Evolutionary conservation across 2,113 vertebrate genomes (phyloP).

Genomic region (Pyxicephalus adspersus): DNA sequence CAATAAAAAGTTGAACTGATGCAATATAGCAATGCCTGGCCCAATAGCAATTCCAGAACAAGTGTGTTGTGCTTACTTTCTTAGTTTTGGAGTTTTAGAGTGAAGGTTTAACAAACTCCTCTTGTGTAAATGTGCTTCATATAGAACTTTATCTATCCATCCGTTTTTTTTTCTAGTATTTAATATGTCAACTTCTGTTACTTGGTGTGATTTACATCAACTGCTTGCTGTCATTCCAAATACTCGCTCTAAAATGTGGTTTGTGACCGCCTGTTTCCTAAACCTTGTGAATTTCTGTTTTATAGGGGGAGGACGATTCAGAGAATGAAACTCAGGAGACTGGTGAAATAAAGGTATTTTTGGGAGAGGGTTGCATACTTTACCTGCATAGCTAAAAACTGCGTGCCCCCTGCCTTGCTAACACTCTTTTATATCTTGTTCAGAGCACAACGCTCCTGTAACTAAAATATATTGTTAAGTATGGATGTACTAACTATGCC

Average conservation of each 20-base stretch:
- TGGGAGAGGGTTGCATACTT: slow-evolving; percentile 62
- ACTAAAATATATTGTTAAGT: neutral
- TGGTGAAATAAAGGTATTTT: slow-evolving; percentile 94
- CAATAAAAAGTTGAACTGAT: too few relatives aligned
- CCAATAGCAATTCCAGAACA: too few relatives aligned
- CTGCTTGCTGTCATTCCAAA: too few relatives aligned
- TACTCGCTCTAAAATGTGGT: neutral
- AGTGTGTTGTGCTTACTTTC: too few relatives aligned
- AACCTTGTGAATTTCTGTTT: slow-evolving; percentile 86
- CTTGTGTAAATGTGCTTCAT: too few relatives aligned
- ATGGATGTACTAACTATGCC: neutral
- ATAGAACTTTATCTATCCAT: too few relatives aligned
- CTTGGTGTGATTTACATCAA: too few relatives aligned
- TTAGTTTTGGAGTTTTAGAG: too few relatives aligned
- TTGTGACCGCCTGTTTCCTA: slow-evolving; percentile 59
- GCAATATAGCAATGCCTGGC: too few relatives aligned
- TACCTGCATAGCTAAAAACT: slow-evolving; percentile 55
- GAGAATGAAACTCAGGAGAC: slow-evolving; percentile 91
- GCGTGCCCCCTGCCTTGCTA: slow-evolving; percentile 41
- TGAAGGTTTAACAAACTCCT: too few relatives aligned
- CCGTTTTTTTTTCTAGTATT: too few relatives aligned
- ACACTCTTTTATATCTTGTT: slow-evolving; percentile 12
- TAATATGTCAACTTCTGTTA: too few relatives aligned
- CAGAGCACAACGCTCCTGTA: neutral
- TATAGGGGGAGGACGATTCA: slow-evolving; percentile 96